Evolutionary conservation across 2,113 vertebrate genomes (phyloP), one percentile per base, ranked within the genome.

Genomic region (Ceratotherium simum): DNA sequence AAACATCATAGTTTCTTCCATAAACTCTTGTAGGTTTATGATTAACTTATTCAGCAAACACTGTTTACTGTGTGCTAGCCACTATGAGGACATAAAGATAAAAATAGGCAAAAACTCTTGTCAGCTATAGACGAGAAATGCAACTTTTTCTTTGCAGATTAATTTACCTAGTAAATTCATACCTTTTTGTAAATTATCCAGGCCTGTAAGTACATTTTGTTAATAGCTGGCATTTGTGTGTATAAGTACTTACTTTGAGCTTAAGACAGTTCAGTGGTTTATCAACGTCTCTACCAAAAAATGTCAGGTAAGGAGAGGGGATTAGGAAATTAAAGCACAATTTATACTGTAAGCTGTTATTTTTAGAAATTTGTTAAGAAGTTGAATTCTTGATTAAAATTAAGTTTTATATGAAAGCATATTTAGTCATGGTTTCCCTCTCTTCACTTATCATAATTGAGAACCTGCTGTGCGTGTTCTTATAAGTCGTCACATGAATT

Each of bases 271-370:
- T 93, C 4, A 86, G 1, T 90, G 62, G 62, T 76, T 90, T 91
- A 88, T 85, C 39, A 87, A 58, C 51, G 73, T 85, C 33, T 88
- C 17, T 82, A 75, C 39, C 81, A 87, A 94, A 91, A 90, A 92
- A 25, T 58, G 83, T 27, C 60, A 96, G 42, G 6, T 58, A 95
- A 97, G n/a, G 14, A 93, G 46, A 80, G 46, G 13, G 79, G 21
- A 95, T 80, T 95, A 65, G 67, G 46, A 96, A 95, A 91, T 92
- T 92, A 89, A 89, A 89, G 42, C 31, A 76, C 25, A 72, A 58
- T 93, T 60, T 93, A 62, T 88, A 51, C 9, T 64, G 5, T 78
- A 39, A 83, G 70, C 18, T 18, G 17, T 72, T 84, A 65, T 64
- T 91, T 96, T 82, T 67, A 90, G 21, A 42, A 60, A 73, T 93